phyloP scores from a whole-genome alignment of 2,113 vertebrate species.

The Indicator indicator region DNA sequence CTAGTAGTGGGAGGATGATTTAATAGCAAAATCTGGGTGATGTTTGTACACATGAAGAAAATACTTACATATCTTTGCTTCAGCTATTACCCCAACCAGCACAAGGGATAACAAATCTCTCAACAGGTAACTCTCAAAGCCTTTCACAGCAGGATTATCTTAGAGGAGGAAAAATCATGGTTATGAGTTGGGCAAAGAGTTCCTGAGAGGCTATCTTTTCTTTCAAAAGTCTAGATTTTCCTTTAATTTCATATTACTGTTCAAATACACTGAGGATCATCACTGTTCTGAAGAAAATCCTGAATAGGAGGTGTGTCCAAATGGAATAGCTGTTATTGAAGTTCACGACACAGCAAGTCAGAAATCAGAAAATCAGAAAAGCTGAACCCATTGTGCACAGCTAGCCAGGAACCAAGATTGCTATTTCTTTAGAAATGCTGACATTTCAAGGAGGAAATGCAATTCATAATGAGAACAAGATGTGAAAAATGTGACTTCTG shows the following conservation, averaged over 20 bases:
- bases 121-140: neutral
- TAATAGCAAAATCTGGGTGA: neutral
- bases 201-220: neutral
- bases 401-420: neutral
- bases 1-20: neutral
- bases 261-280: neutral
- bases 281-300: neutral
- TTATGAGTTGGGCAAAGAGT: neutral
- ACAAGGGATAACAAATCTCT: neutral
- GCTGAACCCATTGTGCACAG: neutral
- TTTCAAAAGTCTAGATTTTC: neutral
- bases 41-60: neutral
- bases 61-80: neutral
- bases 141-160: neutral
- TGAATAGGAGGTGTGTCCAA: slow-evolving; percentile 6
- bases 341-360: slow-evolving; percentile 11
- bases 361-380: neutral
- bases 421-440: neutral
- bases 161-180: slow-evolving; percentile 18
- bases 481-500: neutral
- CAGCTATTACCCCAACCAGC: neutral
- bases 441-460: neutral
- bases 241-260: neutral
- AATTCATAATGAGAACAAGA: neutral
- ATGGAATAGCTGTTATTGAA: neutral